Percentiles rank a stretch among this genome's conserved stretches.
Conservation (phyloP, 1,140 invertebrate species). For the Drosophila tani region DNA sequence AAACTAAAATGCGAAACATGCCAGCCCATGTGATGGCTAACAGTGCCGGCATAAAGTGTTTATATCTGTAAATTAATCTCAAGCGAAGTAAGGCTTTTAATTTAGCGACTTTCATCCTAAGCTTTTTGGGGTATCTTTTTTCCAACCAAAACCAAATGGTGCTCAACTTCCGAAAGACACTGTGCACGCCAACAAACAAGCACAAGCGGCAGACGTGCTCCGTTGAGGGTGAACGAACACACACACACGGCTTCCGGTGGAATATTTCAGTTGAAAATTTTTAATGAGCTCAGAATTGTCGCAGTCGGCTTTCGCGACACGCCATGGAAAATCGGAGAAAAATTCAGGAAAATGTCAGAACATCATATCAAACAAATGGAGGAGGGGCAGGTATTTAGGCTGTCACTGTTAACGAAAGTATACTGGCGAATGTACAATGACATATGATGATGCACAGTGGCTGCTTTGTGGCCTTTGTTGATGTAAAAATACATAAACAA, state of each 20-base stretch:
- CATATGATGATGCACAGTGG: neutral
- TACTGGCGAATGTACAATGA: constrained; percentile 25
- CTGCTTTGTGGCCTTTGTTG: neutral
- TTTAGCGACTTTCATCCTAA: neutral
- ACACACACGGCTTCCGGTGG: constrained; percentile 64
- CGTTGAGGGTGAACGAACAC: constrained; percentile 27
- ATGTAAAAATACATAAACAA: constrained; percentile 1
- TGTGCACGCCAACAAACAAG: constrained; percentile 51
- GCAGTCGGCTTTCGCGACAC: constrained; percentile 28
- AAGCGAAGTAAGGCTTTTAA: neutral
- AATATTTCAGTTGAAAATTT: constrained; percentile 83
- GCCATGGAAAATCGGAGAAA: constrained; percentile 9
- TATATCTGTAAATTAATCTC: constrained; percentile 1
- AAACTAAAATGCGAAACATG: constrained; percentile 68
- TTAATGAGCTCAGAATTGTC: constrained; percentile 77
- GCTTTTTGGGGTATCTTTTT: neutral
- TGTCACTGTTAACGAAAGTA: constrained; percentile 25
- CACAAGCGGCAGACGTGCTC: constrained; percentile 35
- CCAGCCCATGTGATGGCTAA: constrained; percentile 7
- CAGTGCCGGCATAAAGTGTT: constrained; percentile 36
- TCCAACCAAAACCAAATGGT: constrained; percentile 6
- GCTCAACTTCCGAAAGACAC: constrained; percentile 24
- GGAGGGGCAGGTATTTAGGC: neutral
- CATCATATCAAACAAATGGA: constrained; percentile 28
- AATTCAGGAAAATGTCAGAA: constrained; percentile 7